phyloP scores from a whole-genome alignment of 2,113 vertebrate species.

The Leucosticte australis region DNA sequence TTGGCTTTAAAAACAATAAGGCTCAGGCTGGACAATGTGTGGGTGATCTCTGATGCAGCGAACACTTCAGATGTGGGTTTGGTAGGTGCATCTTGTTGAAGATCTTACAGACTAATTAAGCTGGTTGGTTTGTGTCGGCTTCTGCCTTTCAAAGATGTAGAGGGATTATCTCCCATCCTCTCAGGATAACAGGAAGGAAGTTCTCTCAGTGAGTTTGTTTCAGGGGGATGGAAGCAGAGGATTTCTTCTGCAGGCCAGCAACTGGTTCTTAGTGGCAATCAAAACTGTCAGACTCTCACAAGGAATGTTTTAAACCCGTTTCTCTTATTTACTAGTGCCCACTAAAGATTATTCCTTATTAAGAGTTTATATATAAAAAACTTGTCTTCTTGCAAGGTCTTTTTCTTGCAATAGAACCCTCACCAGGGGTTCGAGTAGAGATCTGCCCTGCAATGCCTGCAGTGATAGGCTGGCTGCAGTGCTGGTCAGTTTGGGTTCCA shows the following conservation, averaged over 20 bases:
- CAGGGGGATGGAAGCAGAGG: not conserved
- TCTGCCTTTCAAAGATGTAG: not conserved
- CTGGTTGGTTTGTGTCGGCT: not conserved
- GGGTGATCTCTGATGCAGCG: not conserved
- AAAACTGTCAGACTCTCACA: not conserved
- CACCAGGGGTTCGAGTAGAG: not conserved
- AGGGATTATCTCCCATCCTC: not conserved
- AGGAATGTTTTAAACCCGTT: not conserved
- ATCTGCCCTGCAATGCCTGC: not conserved
- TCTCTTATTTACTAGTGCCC: not conserved
- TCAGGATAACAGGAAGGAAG: not conserved
- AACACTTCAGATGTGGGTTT: not conserved
- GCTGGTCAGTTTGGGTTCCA: not conserved
- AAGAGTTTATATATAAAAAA: not conserved
- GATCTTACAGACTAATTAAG: not conserved
- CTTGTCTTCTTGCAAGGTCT: not conserved
- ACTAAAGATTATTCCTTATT: not conserved
- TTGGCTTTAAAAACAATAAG: not conserved
- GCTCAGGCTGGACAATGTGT: not conserved
- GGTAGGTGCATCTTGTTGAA: not conserved
- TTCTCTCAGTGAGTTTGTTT: not conserved
- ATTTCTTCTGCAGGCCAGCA: not conserved
- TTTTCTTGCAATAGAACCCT: not conserved
- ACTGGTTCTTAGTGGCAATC: not conserved
- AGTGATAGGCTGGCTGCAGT: not conserved